Evolutionary conservation across 2,113 vertebrate genomes (phyloP), one percentile per base, ranked within the genome.

Genomic region (Taxidea taxus): DNA sequence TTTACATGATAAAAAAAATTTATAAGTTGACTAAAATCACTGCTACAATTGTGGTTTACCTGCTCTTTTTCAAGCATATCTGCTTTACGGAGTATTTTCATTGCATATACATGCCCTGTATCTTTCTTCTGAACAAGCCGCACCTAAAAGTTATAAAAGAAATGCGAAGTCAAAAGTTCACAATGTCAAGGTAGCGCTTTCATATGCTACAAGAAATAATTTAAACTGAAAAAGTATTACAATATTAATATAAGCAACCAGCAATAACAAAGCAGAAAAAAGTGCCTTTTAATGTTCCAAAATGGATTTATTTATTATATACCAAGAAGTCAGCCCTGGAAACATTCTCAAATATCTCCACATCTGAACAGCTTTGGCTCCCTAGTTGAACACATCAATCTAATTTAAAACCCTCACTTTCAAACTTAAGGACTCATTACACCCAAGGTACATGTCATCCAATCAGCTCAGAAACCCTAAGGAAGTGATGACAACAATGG

Each of bases 61-160:
- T 99, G 99, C 94, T 99, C 99, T 94, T 99, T 99, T 97, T 99
- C 99, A 51, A 99, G 99, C 99, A 99, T 99, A 72, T 99, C 99
- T 29, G 99, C 99, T 98, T 99, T 99, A 7, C 99, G 99, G 0
- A 99, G 99, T 56, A 99, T 99, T 97, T 99, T 99, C 99, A 99
- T 99, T 15, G 99, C 99, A 39, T 99, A 99, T 3, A 99, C 99
- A 0, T 99, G 99, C 0, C 99, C 99, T 0, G 99, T 99, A 97
- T 99, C 99, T 97, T 99, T 99, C 99, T 99, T 99, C 99, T 99
- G 99, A 81, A 99, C 99, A 81, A 99, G 99, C 21, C 99, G 98
- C 64, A 99, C 99, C 99, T 99, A 92, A 62, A 84, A 51, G 7
- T 15, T 56, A 21, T 7, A 9, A 54, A 93, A 95, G 77, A 92